Evolutionary conservation across 2,113 vertebrate genomes (phyloP).

Genomic region (Columba livia): DNA sequence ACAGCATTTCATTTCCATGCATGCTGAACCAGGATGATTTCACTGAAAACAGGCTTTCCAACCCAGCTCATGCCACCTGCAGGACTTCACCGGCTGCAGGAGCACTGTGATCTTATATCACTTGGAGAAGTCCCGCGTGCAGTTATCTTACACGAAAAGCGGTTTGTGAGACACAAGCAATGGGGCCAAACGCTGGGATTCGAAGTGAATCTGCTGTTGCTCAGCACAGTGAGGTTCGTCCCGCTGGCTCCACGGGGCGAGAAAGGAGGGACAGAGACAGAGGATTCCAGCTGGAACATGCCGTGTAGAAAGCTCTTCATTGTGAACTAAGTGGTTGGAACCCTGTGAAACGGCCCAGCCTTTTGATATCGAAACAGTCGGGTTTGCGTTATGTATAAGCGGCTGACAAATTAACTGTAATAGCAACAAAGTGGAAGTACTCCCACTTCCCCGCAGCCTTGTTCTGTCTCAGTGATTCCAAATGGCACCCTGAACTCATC

Average conservation of each 20-base stretch:
- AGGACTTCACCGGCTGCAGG: background rate
- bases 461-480: background rate
- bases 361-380: slow-evolving; percentile 2
- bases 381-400: background rate
- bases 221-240: background rate
- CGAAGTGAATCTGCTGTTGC: background rate
- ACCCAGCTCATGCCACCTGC: background rate
- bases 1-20: background rate
- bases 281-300: slow-evolving; percentile 65
- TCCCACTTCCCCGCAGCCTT: background rate
- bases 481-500: background rate
- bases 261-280: background rate
- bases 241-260: background rate
- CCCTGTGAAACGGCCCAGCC: slow-evolving; percentile 26
- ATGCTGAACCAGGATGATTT: background rate
- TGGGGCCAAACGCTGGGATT: background rate
- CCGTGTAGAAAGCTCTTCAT: slow-evolving; percentile 14
- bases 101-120: background rate
- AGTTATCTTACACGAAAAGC: background rate
- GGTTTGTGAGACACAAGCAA: background rate
- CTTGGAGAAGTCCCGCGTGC: background rate
- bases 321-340: slow-evolving; percentile 60
- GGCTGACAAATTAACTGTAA: background rate
- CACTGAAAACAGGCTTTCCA: background rate
- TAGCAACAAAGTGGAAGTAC: background rate